Conservation (phyloP, 92 coral and sea anemone species). For the Porites divaricata region DNA sequence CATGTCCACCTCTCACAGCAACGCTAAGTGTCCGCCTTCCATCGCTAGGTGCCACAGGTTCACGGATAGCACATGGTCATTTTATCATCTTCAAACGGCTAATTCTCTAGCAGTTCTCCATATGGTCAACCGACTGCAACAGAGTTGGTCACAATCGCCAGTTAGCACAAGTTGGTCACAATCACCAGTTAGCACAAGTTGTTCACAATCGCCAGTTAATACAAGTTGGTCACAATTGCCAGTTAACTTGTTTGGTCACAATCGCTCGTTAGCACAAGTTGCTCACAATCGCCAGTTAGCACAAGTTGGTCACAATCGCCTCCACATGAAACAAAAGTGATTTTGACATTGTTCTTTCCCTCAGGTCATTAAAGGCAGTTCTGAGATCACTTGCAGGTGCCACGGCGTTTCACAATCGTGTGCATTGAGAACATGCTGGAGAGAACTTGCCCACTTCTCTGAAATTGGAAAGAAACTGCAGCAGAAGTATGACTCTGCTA, state of each 20-base stretch:
- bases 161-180: too few species aligned
- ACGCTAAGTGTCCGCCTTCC: neutral
- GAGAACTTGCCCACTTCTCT: constrained; percentile 59
- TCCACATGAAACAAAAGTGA: neutral
- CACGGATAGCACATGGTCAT: constrained; percentile 16
- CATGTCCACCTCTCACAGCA: constrained; percentile 25
- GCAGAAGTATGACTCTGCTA: constrained; percentile 68
- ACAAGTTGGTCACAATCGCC: neutral
- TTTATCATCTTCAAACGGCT: constrained; percentile 4
- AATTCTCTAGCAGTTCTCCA: neutral
- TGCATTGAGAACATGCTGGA: constrained; percentile 77
- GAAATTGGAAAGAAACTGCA: constrained; percentile 53
- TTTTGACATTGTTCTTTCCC: constrained; percentile 14
- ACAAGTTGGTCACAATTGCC: too few species aligned
- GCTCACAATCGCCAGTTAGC: neutral
- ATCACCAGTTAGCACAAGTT: too few species aligned
- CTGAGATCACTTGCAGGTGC: constrained; percentile 73
- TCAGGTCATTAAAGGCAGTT: constrained; percentile 62
- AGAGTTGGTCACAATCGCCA: too few species aligned
- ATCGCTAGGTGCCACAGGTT: constrained; percentile 1
- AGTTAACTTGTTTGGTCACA: too few species aligned
- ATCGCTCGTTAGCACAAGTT: too few species aligned
- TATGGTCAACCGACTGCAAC: constrained; percentile 7
- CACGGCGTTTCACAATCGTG: constrained; percentile 88
- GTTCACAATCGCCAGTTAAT: too few species aligned